A percentile compares a stretch with the other conserved stretches of the same genome.
Conservation (phyloP, 2,113 vertebrate genomes). For the Mesocricetus auratus region DNA sequence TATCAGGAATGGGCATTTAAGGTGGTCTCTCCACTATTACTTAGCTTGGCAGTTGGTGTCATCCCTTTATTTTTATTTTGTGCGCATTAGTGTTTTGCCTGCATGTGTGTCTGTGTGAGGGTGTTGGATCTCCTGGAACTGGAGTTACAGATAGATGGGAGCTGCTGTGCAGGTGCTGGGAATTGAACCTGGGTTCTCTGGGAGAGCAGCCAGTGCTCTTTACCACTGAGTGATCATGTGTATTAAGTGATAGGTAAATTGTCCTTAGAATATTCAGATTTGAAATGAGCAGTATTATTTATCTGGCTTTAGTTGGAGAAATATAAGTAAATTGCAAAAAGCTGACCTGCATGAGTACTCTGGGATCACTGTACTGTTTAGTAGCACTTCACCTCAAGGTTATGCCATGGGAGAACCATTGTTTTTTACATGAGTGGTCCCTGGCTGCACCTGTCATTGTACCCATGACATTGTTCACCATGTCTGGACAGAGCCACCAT, state of each 20-base stretch:
- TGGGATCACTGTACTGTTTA: not conserved
- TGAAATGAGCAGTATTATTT: constrained; percentile 41
- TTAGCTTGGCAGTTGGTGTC: no score
- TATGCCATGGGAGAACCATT: not conserved
- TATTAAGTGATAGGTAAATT: constrained; percentile 62
- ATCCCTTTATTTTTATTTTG: not conserved
- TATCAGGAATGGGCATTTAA: no score
- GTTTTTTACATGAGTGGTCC: not conserved
- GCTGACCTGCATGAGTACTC: not conserved
- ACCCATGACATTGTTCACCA: not conserved
- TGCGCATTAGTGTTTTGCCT: not conserved
- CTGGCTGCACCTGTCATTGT: not conserved
- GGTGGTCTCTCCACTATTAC: no score
- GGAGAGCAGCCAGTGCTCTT: not conserved
- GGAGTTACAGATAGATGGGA: not conserved
- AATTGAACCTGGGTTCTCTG: not conserved
- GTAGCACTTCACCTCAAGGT: not conserved
- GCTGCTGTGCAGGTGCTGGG: not conserved
- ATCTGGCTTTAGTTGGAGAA: not conserved
- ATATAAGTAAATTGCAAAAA: constrained; percentile 55
- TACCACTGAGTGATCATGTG: not conserved
- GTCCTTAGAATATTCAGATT: constrained; percentile 1
- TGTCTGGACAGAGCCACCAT: constrained; percentile 15
- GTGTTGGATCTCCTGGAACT: not conserved
- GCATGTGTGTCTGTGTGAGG: not conserved